Base-by-base conservation (phyloP, 2,888 invertebrate species). In the Ectemnius cavifrons region DNA sequence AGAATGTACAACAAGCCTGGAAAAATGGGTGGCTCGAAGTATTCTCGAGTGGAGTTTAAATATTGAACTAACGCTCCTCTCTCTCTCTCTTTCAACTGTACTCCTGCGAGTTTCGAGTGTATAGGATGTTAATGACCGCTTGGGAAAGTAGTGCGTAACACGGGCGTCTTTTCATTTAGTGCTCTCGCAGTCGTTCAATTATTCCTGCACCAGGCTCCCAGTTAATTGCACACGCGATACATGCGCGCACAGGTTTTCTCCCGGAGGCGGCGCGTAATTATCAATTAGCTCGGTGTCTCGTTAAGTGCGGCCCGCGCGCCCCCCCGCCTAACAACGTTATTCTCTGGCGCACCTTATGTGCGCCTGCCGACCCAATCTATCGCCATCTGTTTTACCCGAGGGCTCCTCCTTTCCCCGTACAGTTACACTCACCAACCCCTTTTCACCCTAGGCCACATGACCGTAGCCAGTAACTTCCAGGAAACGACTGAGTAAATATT, bases 271-370 rank as follows among this genome's bases (percentile, higher is more conserved):
- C 13, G 58, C 52, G 71, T 74, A 77, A 78, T 77, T 73, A 72
- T 78, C 77, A 78, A 78, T 78, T 77, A 78, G 65, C 71, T 67
- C 52, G 46, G 61, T 49, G 67, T 61, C 73, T 77, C 73, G 71
- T 77, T 71, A 71, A 78, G 68, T 63, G 73, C 52, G 56, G 63
- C 37, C 37, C 37, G 37, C 37, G 37, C 8, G 8, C 65, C 73
- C 37, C n/a, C n/a, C n/a, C n/a, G n/a, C n/a, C 71, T 73, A 71
- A 78, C 71, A 67, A 64, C 68, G 59, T 77, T 71, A 71, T 60
- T 52, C 58, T 37, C 57, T n/a, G 27, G 18, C 18, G 63, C 37
- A 37, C 65, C 64, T 64, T 61, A 65, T 61, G 61, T 46, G 69
- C 28, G 1, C 14, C 47, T 37, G 8, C 18, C 11, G 13, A 16